These are phyloP conservation scores for Shargacucullia verbasci DNA, from an alignment of 2,888 invertebrate genomes.

Conservation along the genomic window DNA sequence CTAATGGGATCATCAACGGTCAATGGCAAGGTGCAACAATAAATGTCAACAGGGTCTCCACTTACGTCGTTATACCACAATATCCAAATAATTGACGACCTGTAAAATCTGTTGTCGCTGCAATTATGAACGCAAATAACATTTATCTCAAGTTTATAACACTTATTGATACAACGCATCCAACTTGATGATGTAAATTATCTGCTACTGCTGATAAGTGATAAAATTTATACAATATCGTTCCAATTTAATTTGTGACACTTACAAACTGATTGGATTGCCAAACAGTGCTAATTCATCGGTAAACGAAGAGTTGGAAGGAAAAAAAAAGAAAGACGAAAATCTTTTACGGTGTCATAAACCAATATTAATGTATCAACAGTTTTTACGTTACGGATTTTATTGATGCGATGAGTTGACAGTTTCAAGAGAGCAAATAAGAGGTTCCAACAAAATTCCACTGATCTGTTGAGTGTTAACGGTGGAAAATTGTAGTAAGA, in stretches of 20 bases:
- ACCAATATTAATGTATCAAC: constrained; percentile 25
- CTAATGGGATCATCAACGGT: constrained; percentile 2
- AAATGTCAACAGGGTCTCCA: constrained; percentile 12
- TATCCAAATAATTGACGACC: constrained; percentile 41
- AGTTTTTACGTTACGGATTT: constrained; percentile 19
- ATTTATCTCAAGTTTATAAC: constrained; percentile 47
- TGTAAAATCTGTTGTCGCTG: constrained; percentile 43
- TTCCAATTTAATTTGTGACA: constrained; percentile 44
- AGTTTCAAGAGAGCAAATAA: constrained; percentile 11
- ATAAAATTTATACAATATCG: constrained; percentile 41
- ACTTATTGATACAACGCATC: constrained; percentile 16
- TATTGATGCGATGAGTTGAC: constrained; percentile 16
- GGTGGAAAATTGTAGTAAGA: constrained; percentile 4
- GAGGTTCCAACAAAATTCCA: constrained; percentile 4
- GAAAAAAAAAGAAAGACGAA: constrained; percentile 26
- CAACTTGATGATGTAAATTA: constrained; percentile 48
- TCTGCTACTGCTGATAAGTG: constrained; percentile 47
- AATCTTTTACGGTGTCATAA: constrained; percentile 6
- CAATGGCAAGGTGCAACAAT: constrained; percentile 4
- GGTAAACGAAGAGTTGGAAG: constrained; percentile 19
- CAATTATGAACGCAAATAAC: constrained; percentile 39
- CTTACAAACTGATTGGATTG: constrained; percentile 54
- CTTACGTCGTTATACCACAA: constrained; percentile 12
- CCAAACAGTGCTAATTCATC: constrained; percentile 44
- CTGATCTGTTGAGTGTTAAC: constrained; percentile 7